These are phyloP conservation scores for Choristoneura rosaceana DNA, from an alignment of 2,888 invertebrate species.

Conservation along the genomic window DNA sequence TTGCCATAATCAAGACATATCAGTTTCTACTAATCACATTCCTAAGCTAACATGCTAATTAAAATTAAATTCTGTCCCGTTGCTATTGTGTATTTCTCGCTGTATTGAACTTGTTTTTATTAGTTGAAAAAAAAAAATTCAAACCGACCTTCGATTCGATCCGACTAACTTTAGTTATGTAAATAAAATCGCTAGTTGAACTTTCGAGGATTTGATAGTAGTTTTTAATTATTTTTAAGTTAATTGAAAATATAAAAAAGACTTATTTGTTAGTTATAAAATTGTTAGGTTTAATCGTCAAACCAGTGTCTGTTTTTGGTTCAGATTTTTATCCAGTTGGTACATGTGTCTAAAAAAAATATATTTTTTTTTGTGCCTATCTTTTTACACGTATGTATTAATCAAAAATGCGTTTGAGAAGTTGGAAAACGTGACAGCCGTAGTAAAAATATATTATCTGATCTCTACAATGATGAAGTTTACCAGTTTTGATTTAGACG, in stretches of 20 bases:
- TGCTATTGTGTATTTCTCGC: conserved; percentile 47
- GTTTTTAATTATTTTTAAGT: conserved; percentile 60
- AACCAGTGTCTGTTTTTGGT: conserved; percentile 50
- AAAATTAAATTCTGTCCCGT: conserved; percentile 47
- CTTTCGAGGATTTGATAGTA: conserved; percentile 75
- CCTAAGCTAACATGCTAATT: conserved; percentile 56
- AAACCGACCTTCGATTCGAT: conserved; percentile 12
- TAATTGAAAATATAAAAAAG: conserved; percentile 65
- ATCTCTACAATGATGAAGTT: not conserved
- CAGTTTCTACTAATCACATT: conserved; percentile 73
- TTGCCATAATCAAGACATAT: conserved; percentile 81
- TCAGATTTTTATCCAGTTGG: conserved; percentile 17
- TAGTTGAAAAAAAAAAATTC: conserved; percentile 17
- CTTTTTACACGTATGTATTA: not conserved
- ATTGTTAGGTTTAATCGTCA: conserved; percentile 52
- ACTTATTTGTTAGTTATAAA: conserved; percentile 70
- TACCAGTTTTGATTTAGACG: not conserved
- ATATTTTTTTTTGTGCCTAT: not conserved
- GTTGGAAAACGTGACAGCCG: not conserved
- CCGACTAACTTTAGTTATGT: conserved; percentile 42
- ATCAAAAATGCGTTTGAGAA: not conserved
- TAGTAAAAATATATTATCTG: not conserved
- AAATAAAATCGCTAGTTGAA: conserved; percentile 52
- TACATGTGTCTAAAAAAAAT: conserved; percentile 24
- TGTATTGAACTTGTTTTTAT: conserved; percentile 27